Conservation (phyloP, 2,797 vertebrate species). For the Neosalanx taihuensis region DNA sequence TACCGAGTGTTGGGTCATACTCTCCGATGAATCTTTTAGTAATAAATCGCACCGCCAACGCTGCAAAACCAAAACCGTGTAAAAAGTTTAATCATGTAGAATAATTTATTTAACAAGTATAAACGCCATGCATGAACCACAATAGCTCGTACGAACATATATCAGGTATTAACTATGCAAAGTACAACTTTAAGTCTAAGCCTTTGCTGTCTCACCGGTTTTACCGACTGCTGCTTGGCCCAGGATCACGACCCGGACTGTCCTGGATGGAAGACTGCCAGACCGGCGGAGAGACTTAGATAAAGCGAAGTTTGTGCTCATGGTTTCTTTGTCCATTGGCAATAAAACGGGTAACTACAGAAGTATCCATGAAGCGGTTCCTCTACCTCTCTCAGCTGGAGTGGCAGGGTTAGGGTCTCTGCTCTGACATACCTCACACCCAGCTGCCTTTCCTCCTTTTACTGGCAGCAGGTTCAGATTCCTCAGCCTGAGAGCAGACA, state of each 20-base stretch:
- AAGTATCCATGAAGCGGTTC: not conserved
- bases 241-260: constrained; percentile 71
- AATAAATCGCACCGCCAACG: constrained; percentile 74
- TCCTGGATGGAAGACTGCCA: constrained; percentile 67
- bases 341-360: not conserved
- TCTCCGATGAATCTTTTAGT: constrained; percentile 80
- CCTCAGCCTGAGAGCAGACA: not conserved
- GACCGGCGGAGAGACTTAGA: constrained; percentile 67
- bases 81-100: not conserved
- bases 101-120: not conserved
- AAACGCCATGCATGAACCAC: not conserved
- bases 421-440: not conserved
- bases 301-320: constrained; percentile 43
- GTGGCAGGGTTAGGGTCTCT: not conserved
- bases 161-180: no score
- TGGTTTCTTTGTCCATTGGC: constrained; percentile 19
- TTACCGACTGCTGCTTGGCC: constrained; percentile 75
- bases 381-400: not conserved
- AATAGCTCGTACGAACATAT: not conserved
- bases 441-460: not conserved
- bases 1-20: constrained; percentile 78
- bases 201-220: constrained; percentile 60
- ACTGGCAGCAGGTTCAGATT: not conserved
- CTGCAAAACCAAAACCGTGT: constrained; percentile 42
- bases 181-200: no score